Conservation (phyloP, 2,888 invertebrate genomes). For the Agrochola macilenta region DNA sequence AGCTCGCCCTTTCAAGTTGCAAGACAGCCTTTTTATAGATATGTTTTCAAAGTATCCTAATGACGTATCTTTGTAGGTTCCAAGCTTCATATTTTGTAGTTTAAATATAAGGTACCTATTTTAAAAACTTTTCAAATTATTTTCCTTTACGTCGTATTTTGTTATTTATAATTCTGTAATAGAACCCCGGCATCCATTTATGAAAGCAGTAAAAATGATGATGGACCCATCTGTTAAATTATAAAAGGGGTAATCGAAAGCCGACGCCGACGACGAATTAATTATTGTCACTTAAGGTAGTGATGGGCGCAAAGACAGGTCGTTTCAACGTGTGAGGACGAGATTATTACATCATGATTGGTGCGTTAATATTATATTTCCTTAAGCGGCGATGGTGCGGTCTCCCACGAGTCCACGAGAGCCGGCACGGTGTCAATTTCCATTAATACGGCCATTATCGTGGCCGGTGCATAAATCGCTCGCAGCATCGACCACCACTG, state of each 20-base stretch:
- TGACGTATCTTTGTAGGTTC: neutral
- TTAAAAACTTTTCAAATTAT: neutral
- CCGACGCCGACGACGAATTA: constrained; percentile 76
- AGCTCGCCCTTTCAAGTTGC: neutral
- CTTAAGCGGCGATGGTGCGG: constrained; percentile 77
- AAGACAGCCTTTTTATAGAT: neutral
- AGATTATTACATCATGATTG: constrained; percentile 86
- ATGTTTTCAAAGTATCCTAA: constrained; percentile 5
- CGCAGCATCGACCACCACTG: constrained; percentile 80
- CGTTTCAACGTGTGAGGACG: constrained; percentile 82
- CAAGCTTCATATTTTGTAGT: neutral
- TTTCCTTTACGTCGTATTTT: neutral
- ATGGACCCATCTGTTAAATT: constrained; percentile 68
- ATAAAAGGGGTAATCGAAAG: constrained; percentile 71
- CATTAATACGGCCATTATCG: constrained; percentile 87
- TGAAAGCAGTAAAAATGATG: constrained; percentile 62
- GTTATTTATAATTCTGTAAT: constrained; percentile 33
- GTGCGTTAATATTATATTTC: constrained; percentile 87
- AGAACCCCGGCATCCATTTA: constrained; percentile 22
- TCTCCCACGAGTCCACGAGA: constrained; percentile 75
- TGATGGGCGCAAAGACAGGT: constrained; percentile 76
- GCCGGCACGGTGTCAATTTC: constrained; percentile 86
- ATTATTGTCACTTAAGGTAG: constrained; percentile 78
- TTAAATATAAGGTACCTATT: neutral
- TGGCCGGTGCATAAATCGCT: constrained; percentile 85